phyloP scores from a whole-genome alignment of 2,113 vertebrate genomes.

The Ceyx melanurus region DNA sequence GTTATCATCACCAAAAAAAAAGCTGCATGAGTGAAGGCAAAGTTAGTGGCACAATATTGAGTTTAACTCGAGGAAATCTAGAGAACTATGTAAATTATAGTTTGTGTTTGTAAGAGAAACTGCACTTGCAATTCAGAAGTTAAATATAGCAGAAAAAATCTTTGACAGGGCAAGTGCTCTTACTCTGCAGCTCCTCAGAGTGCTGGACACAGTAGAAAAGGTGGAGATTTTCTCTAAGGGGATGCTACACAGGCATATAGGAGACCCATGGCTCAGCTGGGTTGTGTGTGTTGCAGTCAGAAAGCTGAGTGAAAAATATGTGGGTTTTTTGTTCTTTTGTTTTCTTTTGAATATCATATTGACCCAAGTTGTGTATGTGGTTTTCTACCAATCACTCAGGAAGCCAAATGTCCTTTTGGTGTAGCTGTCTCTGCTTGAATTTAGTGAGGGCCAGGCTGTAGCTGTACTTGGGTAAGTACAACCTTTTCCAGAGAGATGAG shows the following conservation, averaged over 20 bases:
- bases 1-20: neutral
- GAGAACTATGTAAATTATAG: neutral
- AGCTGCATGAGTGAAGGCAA: neutral
- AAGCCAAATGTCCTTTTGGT: neutral
- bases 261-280: neutral
- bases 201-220: neutral
- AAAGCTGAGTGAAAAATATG: no score
- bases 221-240: neutral
- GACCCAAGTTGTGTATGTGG: neutral
- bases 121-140: neutral
- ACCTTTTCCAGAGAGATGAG: neutral
- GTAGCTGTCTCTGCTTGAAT: neutral
- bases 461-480: neutral
- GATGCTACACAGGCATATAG: neutral
- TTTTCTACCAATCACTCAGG: neutral
- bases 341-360: neutral
- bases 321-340: neutral
- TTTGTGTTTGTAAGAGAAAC: neutral
- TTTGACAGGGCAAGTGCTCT: neutral
- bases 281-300: neutral
- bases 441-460: neutral
- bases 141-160: neutral
- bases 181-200: neutral
- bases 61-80: neutral
- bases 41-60: neutral